Evolutionary conservation across 1,140 invertebrate species (phyloP), one percentile per base, ranked within the genome.

Genomic region (Notospermus geniculatus): DNA sequence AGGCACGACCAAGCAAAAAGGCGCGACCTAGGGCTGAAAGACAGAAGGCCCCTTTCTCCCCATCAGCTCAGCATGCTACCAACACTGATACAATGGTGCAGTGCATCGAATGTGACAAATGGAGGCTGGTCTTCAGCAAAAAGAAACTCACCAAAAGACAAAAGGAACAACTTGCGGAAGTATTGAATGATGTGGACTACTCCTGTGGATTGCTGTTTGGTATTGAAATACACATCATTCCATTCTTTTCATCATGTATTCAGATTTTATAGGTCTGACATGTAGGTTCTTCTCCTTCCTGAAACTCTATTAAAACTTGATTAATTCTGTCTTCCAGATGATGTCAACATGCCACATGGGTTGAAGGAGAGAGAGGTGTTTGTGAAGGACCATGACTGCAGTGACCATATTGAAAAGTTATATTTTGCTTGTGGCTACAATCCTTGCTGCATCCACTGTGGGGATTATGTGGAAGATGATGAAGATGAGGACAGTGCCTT

Each of bases 361-460:
- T 27, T 50, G 5, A 5, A 50, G n/a, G n/a, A n/a, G n/a, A n/a
- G n/a, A 36, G 32, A 36, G 9, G 46, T 50, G 19, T 50, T 50
- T 50, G 46, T 50, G 25, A 50, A 50, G n/a, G 46, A 50, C 46
- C 46, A 50, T 50, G 46, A 50, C 46, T 23, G 25, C 46, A 4
- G 4, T 19, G 46, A 50, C 25, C 46, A 50, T n/a, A 50, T 36
- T 50, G 46, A 50, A 27, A 50, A 50, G 46, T n/a, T 50, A 9
- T 50, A 50, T 27, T 50, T 7, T n/a, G n/a, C 46, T n/a, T 50
- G 46, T 50, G 46, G n/a, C 4, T 50, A 50, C 25, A n/a, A 50
- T 5, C 46, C 46, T 7, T 50, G 46, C n/a, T 50, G 46, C 25
- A 50, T 50, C n/a, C 25, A 50, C 4, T 50, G 46, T n/a, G 46